These are phyloP conservation scores for Seira ritae DNA, from an alignment of 2,888 invertebrate species.

Conservation along the genomic window DNA sequence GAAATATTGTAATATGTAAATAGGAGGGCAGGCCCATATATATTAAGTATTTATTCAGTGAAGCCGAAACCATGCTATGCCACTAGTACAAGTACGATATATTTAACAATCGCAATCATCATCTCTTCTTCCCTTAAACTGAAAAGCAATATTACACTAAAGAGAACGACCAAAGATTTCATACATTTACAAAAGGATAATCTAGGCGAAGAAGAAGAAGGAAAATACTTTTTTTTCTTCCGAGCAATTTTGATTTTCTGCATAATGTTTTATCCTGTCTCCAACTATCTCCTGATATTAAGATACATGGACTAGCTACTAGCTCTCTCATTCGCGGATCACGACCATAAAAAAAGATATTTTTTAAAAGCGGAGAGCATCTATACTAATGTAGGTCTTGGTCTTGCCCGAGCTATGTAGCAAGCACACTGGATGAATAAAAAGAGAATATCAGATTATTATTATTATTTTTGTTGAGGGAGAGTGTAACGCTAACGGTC, in stretches of 20 bases:
- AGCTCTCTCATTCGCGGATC: background rate
- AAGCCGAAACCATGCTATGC: background rate
- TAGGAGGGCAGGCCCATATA: background rate
- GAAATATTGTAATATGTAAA: background rate
- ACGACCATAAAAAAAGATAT: background rate
- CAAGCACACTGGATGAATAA: background rate
- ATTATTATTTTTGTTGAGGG: conserved; percentile 11
- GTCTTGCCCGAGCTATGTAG: no score
- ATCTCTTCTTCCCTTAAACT: no score
- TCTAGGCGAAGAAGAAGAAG: conserved; percentile 1
- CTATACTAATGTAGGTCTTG: background rate
- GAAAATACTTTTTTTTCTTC: background rate
- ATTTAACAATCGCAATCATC: no score
- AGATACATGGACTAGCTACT: no score
- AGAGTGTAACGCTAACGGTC: background rate
- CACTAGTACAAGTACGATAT: no score
- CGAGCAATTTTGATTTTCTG: conserved; percentile 11
- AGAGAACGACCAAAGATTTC: background rate
- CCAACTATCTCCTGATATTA: background rate
- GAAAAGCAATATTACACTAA: background rate
- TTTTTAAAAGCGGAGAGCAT: background rate
- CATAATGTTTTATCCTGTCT: conserved; percentile 14
- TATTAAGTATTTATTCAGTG: background rate
- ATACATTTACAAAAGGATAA: conserved; percentile 9
- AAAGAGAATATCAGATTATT: conserved; percentile 37